A percentile compares a stretch with the other conserved stretches of the same genome.
phyloP scores from a whole-genome alignment of 1,140 invertebrate species.

The Bacillus rossius region DNA sequence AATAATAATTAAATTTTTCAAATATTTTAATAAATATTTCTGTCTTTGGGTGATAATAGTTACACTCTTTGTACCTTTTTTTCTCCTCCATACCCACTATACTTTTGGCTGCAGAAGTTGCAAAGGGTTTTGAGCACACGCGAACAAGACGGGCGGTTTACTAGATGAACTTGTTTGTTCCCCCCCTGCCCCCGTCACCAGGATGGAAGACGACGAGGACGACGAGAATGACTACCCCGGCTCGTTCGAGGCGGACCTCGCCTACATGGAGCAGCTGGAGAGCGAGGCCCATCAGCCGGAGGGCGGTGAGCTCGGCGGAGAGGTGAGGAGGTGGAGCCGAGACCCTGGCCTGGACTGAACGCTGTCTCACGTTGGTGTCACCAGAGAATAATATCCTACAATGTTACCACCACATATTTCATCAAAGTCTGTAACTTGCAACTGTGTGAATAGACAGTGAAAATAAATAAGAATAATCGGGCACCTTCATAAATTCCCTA shows the following conservation, averaged over 20 bases:
- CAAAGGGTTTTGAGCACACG: too few relatives aligned
- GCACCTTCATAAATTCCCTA: not conserved
- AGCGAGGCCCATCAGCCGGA: not conserved
- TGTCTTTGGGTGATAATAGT: too few relatives aligned
- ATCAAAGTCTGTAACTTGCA: not conserved
- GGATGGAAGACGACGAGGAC: conserved; percentile 4
- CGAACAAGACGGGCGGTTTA: too few relatives aligned
- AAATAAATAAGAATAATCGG: not conserved
- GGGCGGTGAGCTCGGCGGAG: not conserved
- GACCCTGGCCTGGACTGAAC: too few relatives aligned
- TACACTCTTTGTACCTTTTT: too few relatives aligned
- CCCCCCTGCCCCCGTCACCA: too few relatives aligned
- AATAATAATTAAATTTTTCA: too few relatives aligned
- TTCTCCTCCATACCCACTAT: too few relatives aligned
- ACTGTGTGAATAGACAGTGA: not conserved
- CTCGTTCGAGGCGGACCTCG: conserved; percentile 13
- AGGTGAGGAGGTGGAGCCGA: not conserved
- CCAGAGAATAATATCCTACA: not conserved
- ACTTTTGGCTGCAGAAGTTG: too few relatives aligned
- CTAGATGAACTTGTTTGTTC: too few relatives aligned
- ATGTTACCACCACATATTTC: not conserved
- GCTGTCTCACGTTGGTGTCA: too few relatives aligned
- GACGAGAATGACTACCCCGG: conserved; percentile 6
- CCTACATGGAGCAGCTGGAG: conserved; percentile 9
- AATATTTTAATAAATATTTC: too few relatives aligned